Conservation (phyloP, 2,113 vertebrate species). For the Corythornis vintsioides region DNA sequence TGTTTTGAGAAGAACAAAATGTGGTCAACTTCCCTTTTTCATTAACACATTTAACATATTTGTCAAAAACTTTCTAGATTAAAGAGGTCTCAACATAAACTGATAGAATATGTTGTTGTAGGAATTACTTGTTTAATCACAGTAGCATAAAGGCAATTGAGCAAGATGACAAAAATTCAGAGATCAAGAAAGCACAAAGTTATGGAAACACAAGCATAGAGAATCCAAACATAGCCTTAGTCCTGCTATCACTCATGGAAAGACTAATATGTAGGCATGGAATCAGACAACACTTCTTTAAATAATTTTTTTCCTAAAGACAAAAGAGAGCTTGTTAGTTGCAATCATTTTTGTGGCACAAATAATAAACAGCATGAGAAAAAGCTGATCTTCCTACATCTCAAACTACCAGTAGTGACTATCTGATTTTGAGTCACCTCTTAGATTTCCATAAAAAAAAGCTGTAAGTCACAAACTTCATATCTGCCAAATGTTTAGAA, state of each 20-base stretch:
- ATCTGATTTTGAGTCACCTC: not conserved
- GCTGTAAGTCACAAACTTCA: not conserved
- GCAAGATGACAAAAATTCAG: not conserved
- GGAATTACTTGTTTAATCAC: not conserved
- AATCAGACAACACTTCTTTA: not conserved
- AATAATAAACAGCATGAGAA: not conserved
- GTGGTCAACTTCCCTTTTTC: not conserved
- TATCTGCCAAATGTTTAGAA: not conserved
- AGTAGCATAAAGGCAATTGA: not conserved
- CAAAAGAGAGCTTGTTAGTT: not conserved
- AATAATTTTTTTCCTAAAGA: not conserved
- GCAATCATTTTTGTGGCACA: not conserved
- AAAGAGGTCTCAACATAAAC: not conserved
- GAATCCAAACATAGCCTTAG: not conserved
- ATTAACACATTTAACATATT: not conserved
- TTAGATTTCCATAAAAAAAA: not conserved
- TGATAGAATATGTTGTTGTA: not conserved
- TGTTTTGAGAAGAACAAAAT: not conserved
- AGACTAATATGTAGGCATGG: not conserved
- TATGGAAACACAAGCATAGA: not conserved
- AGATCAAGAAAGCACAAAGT: not conserved
- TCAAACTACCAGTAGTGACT: not conserved
- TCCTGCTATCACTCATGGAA: not conserved
- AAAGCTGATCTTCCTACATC: not conserved
- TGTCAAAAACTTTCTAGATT: not conserved